A percentile compares a stretch with the other conserved stretches of the same genome.
Evolutionary conservation across 2,113 vertebrate genomes (phyloP).

Genomic region (Laterallus jamaicensis): DNA sequence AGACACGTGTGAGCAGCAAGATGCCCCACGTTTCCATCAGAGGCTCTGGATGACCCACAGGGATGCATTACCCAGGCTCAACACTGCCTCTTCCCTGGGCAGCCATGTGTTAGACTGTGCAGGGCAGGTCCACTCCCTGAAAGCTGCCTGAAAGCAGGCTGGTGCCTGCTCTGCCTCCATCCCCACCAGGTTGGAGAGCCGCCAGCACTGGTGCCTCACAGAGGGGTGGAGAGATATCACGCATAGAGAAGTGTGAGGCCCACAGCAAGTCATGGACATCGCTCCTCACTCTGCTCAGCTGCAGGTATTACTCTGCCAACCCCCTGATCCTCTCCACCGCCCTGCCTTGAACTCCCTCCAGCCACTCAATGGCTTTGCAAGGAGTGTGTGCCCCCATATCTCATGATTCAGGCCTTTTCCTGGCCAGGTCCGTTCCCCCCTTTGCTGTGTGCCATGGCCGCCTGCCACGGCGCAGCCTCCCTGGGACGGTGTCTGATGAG

Average conservation of each 20-base stretch:
- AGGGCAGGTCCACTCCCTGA: neutral
- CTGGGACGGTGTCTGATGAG: neutral
- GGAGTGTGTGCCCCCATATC: rapidly evolving
- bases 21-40: neutral
- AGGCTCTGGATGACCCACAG: neutral
- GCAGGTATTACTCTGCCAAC: neutral
- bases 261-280: rapidly evolving
- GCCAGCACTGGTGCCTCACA: neutral
- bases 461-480: neutral
- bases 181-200: neutral
- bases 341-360: neutral
- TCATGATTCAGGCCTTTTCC: neutral
- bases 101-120: rapidly evolving
- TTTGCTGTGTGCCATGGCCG: neutral
- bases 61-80: neutral
- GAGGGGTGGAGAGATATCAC: neutral
- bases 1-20: neutral
- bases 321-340: neutral
- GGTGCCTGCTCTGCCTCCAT: neutral
- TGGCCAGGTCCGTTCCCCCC: neutral
- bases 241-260: rapidly evolving
- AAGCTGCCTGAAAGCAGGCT: neutral
- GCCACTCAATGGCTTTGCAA: neutral
- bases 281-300: rapidly evolving
- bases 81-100: neutral